A percentile compares a stretch with the other conserved stretches of the same genome.
Evolutionary conservation across 2,888 invertebrate genomes (phyloP).

Genomic region (Epirrita christyi): DNA sequence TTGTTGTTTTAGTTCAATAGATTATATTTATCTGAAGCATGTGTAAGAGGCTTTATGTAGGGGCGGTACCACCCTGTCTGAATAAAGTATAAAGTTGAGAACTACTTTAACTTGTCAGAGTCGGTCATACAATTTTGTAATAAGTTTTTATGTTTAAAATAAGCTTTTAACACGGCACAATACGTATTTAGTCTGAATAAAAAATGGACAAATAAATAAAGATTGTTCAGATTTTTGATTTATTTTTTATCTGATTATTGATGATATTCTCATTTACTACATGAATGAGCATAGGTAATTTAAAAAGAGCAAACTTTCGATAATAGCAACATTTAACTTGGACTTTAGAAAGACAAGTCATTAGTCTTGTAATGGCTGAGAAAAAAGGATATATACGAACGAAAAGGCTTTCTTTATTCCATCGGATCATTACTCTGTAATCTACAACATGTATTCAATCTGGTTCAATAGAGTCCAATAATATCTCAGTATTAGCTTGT

Average conservation of each 20-base stretch:
- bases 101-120: constrained; percentile 9
- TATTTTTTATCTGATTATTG: too few relatives aligned
- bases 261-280: too few relatives aligned
- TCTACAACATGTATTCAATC: constrained; percentile 7
- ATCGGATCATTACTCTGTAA: constrained; percentile 11
- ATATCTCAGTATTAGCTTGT: constrained; percentile 9
- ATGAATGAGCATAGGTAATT: too few relatives aligned
- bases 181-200: neutral
- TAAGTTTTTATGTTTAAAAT: constrained; percentile 14
- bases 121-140: constrained; percentile 16
- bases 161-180: neutral
- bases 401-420: neutral
- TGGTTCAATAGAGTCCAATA: constrained; percentile 9
- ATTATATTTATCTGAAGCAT: neutral
- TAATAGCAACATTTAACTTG: too few relatives aligned
- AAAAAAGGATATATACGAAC: neutral
- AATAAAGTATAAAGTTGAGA: constrained; percentile 9
- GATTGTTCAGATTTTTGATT: too few relatives aligned
- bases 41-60: constrained; percentile 1
- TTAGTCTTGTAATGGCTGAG: too few relatives aligned
- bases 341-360: too few relatives aligned
- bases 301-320: too few relatives aligned
- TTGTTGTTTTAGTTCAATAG: too few relatives aligned
- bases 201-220: too few relatives aligned
- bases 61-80: constrained; percentile 1